These are phyloP conservation scores for Pachymerium ferrugineum DNA, from an alignment of 2,888 invertebrate genomes.

Conservation along the genomic window DNA sequence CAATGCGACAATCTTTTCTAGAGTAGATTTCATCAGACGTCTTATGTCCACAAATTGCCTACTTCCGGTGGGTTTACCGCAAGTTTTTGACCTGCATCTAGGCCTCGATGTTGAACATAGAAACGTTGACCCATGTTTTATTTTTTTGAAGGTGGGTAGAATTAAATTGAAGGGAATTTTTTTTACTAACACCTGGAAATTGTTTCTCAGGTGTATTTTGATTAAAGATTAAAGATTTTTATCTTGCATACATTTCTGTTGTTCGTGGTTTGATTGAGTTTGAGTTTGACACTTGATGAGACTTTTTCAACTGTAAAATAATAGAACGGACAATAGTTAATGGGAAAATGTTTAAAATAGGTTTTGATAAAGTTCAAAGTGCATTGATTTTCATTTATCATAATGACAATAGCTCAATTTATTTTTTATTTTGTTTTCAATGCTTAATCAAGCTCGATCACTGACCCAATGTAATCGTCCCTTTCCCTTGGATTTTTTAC, in stretches of 20 bases:
- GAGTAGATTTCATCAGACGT: background rate
- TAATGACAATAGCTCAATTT: background rate
- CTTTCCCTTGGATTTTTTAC: background rate
- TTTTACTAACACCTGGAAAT: too few species aligned
- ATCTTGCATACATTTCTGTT: too few species aligned
- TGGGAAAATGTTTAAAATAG: too few species aligned
- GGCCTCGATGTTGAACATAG: background rate
- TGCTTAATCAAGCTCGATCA: background rate
- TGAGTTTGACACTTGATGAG: too few species aligned
- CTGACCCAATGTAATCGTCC: background rate
- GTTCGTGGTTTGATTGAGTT: too few species aligned
- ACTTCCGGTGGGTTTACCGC: background rate
- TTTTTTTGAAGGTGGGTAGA: too few species aligned
- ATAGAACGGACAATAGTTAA: too few species aligned
- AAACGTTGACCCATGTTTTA: background rate
- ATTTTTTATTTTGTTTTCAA: background rate
- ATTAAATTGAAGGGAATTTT: too few species aligned
- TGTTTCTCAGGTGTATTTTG: too few species aligned
- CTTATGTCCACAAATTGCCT: background rate
- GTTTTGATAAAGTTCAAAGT: too few species aligned
- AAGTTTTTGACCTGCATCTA: slow-evolving; percentile 18
- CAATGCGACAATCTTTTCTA: background rate
- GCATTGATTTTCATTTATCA: background rate
- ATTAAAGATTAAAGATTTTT: too few species aligned
- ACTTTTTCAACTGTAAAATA: too few species aligned